These are phyloP conservation scores for zebrafish (Danio rerio) DNA, from an alignment of 2,113 vertebrate species.

Conservation along the genomic window DNA sequence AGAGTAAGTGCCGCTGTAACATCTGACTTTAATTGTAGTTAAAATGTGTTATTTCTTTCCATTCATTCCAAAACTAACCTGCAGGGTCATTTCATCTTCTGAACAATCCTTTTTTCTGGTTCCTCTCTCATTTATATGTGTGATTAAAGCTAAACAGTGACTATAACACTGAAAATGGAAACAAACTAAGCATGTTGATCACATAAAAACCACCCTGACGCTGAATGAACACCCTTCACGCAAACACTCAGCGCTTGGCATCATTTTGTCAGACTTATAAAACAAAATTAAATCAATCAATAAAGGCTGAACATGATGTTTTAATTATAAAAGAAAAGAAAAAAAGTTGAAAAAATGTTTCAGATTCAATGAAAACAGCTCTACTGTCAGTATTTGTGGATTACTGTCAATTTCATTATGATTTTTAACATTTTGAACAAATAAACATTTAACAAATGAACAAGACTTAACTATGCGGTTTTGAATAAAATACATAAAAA, in stretches of 20 bases:
- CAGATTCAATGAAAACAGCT: not conserved
- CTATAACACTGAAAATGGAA: not conserved
- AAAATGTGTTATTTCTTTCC: not conserved
- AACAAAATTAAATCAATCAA: not conserved
- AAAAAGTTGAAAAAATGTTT: not conserved
- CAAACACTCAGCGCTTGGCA: slow-evolving; percentile 14
- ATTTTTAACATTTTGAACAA: no score
- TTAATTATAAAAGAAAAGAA: not conserved
- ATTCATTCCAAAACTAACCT: not conserved
- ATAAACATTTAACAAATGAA: no score
- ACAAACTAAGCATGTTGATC: not conserved
- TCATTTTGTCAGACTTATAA: not conserved
- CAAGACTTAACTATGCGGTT: no score
- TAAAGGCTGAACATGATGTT: slow-evolving; percentile 22
- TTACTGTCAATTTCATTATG: not conserved
- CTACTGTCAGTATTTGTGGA: not conserved
- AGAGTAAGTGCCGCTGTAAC: not conserved
- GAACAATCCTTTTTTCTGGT: not conserved
- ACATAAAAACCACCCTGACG: no score
- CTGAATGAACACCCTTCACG: not conserved
- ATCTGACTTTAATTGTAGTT: not conserved
- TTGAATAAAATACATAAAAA: no score
- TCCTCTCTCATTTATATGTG: not conserved
- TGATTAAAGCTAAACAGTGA: slow-evolving; percentile 10
- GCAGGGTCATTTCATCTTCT: not conserved